Base-by-base conservation (phyloP, 2,113 vertebrate species). In the Lates calcarifer region DNA sequence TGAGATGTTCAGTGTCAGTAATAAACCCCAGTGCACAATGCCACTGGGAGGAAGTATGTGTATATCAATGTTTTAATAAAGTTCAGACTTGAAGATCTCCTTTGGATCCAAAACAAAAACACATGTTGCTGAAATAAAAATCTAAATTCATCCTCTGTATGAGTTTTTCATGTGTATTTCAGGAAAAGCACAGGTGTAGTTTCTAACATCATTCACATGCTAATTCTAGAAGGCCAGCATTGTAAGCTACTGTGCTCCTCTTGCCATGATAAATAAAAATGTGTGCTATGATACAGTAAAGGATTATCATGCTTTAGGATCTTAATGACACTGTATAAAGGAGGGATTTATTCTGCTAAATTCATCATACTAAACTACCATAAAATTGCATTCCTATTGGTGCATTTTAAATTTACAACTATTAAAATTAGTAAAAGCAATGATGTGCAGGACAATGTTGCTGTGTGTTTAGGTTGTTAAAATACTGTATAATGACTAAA, bases 1-100 rank as follows among this genome's bases (percentile, higher is more conserved):
- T 12, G 51, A 71, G 63, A 81, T 60, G 53, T 74, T 79, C 74
- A 56, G 6, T 62, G 67, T 79, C 51, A 5, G 53, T 63, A 57
- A 55, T 72, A 73, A 83, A 73, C 37, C 68, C 67, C 47, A 37
- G 45, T 31, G 60, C 39, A 70, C 28, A 76, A 33, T 20, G 65
- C 63, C 39, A 65, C 35, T 55, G 43, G 28, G n/a, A 53, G 39
- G 41, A 73, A 41, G 64, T 8, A 13, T 72, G 35, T 74, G 73
- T 68, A 6, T 70, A 51, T 58, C 63, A 45, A 14, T 33, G 14
- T 17, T 57, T 37, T 37, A 53, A 53, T 49, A 20, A 58, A 71
- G 53, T 43, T 41, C 39, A 76, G 49, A 61, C 55, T 22, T n/a
- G 26, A 31, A 60, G 29, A 24, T 61, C 12, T 26, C 14, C 37